phyloP scores from a whole-genome alignment of 30 jellyfish, hydroid and myxozoan species.

The Hydractinia symbiolongicarpus region DNA sequence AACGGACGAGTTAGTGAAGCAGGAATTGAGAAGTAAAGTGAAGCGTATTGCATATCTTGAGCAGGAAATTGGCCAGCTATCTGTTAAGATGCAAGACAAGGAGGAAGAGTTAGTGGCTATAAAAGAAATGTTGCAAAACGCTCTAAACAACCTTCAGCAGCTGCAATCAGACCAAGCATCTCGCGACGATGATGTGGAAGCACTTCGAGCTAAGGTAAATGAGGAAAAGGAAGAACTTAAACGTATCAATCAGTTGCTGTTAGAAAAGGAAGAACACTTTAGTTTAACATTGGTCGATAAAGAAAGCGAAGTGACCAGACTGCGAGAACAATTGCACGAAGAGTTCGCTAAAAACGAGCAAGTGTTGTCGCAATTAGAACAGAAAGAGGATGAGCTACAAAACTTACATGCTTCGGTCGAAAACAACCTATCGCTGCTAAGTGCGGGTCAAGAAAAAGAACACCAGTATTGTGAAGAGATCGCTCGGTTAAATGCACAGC shows the following conservation, averaged over 20 bases:
- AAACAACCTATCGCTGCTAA: not conserved
- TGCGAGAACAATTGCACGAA: not conserved
- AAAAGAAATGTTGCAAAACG: conserved; percentile 11
- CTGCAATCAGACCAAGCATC: conserved; percentile 1
- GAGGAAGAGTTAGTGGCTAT: not conserved
- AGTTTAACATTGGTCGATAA: not conserved
- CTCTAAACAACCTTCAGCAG: not conserved
- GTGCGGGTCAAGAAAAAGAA: not conserved
- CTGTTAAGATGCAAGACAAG: too few relatives aligned
- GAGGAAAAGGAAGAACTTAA: not conserved
- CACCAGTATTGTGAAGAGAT: not conserved
- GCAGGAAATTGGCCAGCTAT: too few relatives aligned
- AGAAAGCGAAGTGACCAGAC: not conserved
- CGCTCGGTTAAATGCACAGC: not conserved
- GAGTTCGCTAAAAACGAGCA: not conserved
- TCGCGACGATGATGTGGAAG: too few relatives aligned
- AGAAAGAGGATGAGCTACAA: not conserved
- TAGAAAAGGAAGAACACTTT: not conserved
- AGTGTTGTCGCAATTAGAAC: not conserved
- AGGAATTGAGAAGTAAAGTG: not conserved
- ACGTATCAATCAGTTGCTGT: not conserved
- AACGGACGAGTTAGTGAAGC: not conserved
- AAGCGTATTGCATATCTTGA: too few relatives aligned
- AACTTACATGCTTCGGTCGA: not conserved
- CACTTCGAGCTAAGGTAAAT: not conserved